Evolutionary conservation across 1,140 invertebrate genomes (phyloP).

Genomic region (Hyles vespertilio): DNA sequence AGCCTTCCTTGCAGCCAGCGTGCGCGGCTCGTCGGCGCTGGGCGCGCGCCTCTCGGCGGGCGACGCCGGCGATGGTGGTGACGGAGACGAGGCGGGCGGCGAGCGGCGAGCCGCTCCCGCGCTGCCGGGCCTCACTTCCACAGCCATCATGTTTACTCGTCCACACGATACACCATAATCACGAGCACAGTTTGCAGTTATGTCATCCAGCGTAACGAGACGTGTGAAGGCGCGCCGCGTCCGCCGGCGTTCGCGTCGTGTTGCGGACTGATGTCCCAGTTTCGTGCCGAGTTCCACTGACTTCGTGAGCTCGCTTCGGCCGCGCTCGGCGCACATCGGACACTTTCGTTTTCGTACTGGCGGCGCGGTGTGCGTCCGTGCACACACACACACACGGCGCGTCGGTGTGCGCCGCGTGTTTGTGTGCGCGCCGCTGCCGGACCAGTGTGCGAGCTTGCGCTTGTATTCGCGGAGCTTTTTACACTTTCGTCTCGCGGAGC

Average conservation of each 20-base stretch:
- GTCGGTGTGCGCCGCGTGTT: conserved; percentile 21
- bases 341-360: conserved; percentile 71
- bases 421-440: conserved; percentile 38
- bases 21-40: conserved; percentile 59
- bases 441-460: conserved; percentile 36
- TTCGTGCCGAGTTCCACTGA: conserved; percentile 73
- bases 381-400: conserved; percentile 30
- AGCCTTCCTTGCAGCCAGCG: conserved; percentile 67
- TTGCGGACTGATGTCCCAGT: conserved; percentile 70
- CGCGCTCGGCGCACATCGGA: conserved; percentile 58
- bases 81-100: conserved; percentile 13
- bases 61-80: conserved; percentile 25
- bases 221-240: conserved; percentile 51
- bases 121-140: conserved; percentile 60
- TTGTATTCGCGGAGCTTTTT: conserved; percentile 56
- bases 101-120: conserved; percentile 46
- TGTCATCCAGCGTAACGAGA: conserved; percentile 62
- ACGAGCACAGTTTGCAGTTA: conserved; percentile 49
- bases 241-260: conserved; percentile 59
- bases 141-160: conserved; percentile 63
- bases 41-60: conserved; percentile 47
- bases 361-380: conserved; percentile 36
- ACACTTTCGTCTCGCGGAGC: conserved; percentile 65
- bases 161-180: conserved; percentile 62
- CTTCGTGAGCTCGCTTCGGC: conserved; percentile 69